A percentile compares a stretch with the other conserved stretches of the same genome.
Conservation (phyloP, 2,113 vertebrate species). For the Clarias gariepinus region DNA sequence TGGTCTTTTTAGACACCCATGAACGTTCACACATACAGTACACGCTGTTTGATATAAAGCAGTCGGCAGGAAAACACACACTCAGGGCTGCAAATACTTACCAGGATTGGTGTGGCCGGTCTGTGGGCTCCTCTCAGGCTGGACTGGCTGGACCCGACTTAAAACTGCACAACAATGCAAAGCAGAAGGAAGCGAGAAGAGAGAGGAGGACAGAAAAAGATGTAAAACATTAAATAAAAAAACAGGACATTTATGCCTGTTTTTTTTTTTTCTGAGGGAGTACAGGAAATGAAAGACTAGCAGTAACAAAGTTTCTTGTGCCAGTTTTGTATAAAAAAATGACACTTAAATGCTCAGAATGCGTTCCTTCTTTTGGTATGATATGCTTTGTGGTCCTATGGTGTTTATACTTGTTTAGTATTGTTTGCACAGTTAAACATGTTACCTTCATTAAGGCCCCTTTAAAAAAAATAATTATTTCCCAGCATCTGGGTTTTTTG, state of each 20-base stretch:
- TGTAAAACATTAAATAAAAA: not conserved
- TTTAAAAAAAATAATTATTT: too few relatives aligned
- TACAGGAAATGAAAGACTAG: not conserved
- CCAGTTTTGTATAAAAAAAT: not conserved
- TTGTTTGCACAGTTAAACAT: too few relatives aligned
- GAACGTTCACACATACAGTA: conserved; percentile 1
- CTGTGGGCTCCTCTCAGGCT: conserved; percentile 65
- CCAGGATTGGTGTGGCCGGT: conserved; percentile 68
- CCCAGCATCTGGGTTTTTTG: too few relatives aligned
- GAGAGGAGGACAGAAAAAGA: conserved; percentile 36
- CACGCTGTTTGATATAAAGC: conserved; percentile 36
- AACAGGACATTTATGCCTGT: conserved; percentile 19
- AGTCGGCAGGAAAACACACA: not conserved
- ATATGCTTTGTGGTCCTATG: too few relatives aligned
- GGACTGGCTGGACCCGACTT: conserved; percentile 68
- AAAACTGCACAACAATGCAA: conserved; percentile 67
- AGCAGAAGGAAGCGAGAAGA: conserved; percentile 57
- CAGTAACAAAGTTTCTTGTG: not conserved
- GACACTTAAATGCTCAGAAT: not conserved
- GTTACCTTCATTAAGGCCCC: too few relatives aligned
- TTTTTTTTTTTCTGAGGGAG: not conserved
- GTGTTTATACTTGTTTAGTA: too few relatives aligned
- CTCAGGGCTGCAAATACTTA: conserved; percentile 67
- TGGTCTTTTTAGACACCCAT: not conserved
- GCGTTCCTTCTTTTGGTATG: too few relatives aligned